Evolutionary conservation across 2,888 invertebrate species (phyloP).

Genomic region (Drosophila percnosoma): DNA sequence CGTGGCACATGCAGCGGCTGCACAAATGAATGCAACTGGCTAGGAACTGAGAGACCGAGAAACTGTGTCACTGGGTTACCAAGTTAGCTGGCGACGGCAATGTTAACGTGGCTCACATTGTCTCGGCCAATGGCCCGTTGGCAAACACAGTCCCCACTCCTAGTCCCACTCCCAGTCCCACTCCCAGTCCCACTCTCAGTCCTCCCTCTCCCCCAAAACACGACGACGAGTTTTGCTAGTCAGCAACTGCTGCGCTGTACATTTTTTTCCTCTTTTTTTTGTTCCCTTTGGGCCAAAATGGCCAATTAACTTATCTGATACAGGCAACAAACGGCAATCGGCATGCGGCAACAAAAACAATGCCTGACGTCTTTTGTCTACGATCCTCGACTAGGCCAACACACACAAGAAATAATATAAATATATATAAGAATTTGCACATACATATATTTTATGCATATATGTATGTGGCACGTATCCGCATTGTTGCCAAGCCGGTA

Average conservation of each 20-base stretch:
- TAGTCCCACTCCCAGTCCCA: neutral
- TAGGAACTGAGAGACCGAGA: neutral
- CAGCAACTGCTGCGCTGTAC: conserved; percentile 15
- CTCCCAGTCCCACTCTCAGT: neutral
- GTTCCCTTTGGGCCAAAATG: conserved; percentile 74
- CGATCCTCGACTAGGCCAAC: conserved; percentile 54
- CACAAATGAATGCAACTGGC: conserved; percentile 32
- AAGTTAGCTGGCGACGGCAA: conserved; percentile 30
- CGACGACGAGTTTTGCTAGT: conserved; percentile 42
- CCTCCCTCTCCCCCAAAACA: neutral
- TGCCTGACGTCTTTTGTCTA: conserved; percentile 47
- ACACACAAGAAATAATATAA: conserved; percentile 3
- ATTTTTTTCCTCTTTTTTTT: conserved; percentile 1
- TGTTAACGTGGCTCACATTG: conserved; percentile 41
- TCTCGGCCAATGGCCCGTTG: conserved; percentile 22
- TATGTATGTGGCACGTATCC: conserved; percentile 42
- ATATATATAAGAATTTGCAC: neutral
- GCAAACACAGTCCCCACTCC: conserved; percentile 2
- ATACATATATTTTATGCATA: neutral
- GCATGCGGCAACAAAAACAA: conserved; percentile 34
- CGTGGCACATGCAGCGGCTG: conserved; percentile 25
- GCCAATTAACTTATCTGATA: conserved; percentile 77
- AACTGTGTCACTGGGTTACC: conserved; percentile 72
- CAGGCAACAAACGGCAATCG: conserved; percentile 24
- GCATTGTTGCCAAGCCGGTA: conserved; percentile 56